These are phyloP conservation scores for Reinhardtius hippoglossoides DNA, from an alignment of 2,113 vertebrate species.

Conservation along the genomic window DNA sequence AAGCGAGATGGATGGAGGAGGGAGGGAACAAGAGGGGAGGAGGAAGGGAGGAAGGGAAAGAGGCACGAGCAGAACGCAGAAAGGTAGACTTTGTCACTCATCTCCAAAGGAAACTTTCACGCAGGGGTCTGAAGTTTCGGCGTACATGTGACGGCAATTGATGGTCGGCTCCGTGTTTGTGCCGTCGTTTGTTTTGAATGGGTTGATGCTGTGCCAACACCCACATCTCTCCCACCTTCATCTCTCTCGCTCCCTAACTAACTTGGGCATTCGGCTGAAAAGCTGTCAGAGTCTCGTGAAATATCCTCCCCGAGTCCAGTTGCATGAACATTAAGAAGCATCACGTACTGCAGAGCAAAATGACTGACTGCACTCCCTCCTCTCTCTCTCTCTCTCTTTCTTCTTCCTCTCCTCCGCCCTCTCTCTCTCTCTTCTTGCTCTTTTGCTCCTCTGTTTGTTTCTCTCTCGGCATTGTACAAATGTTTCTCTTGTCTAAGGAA, in stretches of 20 bases:
- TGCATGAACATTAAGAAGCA: constrained; percentile 28
- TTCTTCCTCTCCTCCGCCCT: background rate
- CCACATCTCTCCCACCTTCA: constrained; percentile 29
- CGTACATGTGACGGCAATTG: constrained; percentile 15
- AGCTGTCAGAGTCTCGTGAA: constrained; percentile 42
- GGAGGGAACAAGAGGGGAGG: background rate
- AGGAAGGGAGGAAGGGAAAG: background rate
- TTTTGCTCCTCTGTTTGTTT: constrained; percentile 45
- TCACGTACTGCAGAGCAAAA: background rate
- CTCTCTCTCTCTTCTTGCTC: background rate
- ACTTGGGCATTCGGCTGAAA: constrained; percentile 40
- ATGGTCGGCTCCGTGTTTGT: constrained; percentile 17
- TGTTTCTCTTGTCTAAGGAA: constrained; percentile 78
- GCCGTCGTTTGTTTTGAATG: constrained; percentile 57
- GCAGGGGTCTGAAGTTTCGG: constrained; percentile 35
- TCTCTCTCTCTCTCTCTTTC: background rate
- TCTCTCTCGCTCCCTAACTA: constrained; percentile 4
- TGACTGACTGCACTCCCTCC: constrained; percentile 6
- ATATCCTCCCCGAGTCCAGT: constrained; percentile 21
- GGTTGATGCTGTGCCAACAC: constrained; percentile 43
- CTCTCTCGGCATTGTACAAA: constrained; percentile 67
- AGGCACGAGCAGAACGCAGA: background rate
- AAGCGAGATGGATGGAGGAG: constrained; percentile 47
- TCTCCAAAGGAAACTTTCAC: constrained; percentile 1
- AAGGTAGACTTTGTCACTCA: background rate